Conservation (phyloP, 2,113 vertebrate genomes). For the Ellobius talpinus region DNA sequence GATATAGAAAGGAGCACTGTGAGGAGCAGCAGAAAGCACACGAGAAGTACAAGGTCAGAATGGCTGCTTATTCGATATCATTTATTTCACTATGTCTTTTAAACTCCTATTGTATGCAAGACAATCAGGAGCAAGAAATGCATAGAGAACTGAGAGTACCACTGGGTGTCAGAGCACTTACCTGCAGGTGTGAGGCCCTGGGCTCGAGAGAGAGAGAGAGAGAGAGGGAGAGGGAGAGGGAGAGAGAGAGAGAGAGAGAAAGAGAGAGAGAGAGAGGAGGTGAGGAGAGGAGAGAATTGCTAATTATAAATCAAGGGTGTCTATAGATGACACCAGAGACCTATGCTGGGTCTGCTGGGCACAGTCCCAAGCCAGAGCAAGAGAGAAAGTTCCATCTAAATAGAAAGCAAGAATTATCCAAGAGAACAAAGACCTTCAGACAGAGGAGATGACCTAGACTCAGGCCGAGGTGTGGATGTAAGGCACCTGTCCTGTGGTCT, state of each 20-base stretch:
- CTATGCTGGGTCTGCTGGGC: not conserved
- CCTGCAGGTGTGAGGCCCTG: not conserved
- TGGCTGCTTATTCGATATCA: not conserved
- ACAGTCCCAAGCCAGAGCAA: not conserved
- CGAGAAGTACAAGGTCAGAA: conserved; percentile 89
- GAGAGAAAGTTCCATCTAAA: not conserved
- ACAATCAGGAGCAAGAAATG: not conserved
- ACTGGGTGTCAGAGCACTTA: too few relatives aligned
- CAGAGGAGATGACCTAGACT: not conserved
- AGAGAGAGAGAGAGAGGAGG: too few relatives aligned
- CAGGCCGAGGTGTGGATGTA: too few relatives aligned
- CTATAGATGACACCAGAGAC: not conserved
- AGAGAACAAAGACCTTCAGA: not conserved
- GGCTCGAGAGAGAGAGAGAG: not conserved
- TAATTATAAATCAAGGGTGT: not conserved
- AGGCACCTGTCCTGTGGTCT: not conserved
- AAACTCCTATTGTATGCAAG: not conserved
- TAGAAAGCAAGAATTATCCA: not conserved
- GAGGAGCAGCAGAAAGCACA: conserved; percentile 86
- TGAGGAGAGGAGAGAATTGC: rapidly evolving
- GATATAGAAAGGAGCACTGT: conserved; percentile 84
- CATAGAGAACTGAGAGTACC: too few relatives aligned
- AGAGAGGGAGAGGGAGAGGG: rapidly evolving
- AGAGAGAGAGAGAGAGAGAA: too few relatives aligned
- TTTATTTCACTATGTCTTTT: not conserved